Base-by-base conservation (phyloP, 2,888 invertebrate species). In the Drosophila anomalipes region DNA sequence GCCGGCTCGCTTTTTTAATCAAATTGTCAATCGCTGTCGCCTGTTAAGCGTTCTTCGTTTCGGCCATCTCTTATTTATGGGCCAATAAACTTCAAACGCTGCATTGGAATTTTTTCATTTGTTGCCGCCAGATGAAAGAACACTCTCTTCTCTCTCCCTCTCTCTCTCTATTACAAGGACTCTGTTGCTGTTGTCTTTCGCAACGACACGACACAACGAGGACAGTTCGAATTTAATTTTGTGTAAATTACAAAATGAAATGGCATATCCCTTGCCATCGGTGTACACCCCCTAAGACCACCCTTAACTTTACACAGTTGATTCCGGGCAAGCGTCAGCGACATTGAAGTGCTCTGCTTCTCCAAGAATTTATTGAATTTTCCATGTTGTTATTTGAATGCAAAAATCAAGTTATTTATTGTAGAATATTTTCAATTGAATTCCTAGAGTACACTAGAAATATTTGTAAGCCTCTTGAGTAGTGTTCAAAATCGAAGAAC, bases 71-170 rank as follows among this genome's bases (percentile, higher is more conserved):
- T 89, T 91, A 90, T 89, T 89, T 89, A 89, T 89, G 90, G 91
- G 88, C 88, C 88, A 89, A 89, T 89, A 89, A 89, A 87, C 91
- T 90, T 88, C 90, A 90, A 89, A 81, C 87, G 79, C 72, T 89
- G 79, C 83, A 86, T 72, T 85, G 85, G 90, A 90, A 88, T 90
- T 90, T 88, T 90, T 90, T 90, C 89, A 90, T 87, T 87, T 70
- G 63, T 22, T 73, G 67, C 66, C 58, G 12, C 39, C 67, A 57
- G 54, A 22, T 70, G 35, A 63, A 68, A 58, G 58, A 59, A 68
- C 63, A 53, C 41, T 32, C 28, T 12, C 44, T n/a, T 35, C 35
- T 10, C 35, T 10, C 54, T 19, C 16, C 28, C 9, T 16, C 49
- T 9, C 4, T 51, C 26, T 14, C 22, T 53, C 16, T 16, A 35